Conservation (phyloP, 2,888 invertebrate genomes). For the Nineta flava region DNA sequence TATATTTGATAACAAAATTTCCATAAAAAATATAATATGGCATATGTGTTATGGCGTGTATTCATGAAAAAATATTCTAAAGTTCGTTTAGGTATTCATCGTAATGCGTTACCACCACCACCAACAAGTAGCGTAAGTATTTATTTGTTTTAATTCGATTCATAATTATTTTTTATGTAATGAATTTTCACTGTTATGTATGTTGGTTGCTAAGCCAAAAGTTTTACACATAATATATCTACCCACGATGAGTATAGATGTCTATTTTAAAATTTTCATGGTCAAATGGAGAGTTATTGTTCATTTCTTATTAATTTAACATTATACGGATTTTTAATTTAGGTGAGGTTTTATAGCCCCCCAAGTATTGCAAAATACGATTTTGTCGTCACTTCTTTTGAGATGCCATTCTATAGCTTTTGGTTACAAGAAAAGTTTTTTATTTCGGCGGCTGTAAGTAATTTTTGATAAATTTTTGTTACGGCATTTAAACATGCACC, state of each 20-base stretch:
- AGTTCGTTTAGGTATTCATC: slow-evolving; percentile 33
- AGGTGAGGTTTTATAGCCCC: no score
- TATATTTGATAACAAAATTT: no score
- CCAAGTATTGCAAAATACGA: no score
- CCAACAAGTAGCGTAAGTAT: slow-evolving; percentile 2
- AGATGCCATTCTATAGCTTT: no score
- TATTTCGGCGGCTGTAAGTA: no score
- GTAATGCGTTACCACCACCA: slow-evolving; percentile 2
- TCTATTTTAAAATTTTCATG: neutral
- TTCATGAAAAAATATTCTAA: slow-evolving; percentile 42
- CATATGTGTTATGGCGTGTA: slow-evolving; percentile 42
- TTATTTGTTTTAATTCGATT: neutral
- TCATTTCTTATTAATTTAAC: neutral
- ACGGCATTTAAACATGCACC: no score
- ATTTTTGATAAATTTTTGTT: no score
- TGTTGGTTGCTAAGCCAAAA: no score
- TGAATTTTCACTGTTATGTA: no score
- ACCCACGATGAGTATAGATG: neutral
- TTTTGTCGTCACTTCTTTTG: no score
- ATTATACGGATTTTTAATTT: neutral
- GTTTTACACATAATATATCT: neutral
- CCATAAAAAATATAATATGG: slow-evolving; percentile 24
- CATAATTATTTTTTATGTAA: no score
- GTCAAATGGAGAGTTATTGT: neutral
- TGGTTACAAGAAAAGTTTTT: no score